Evolutionary conservation across 2,888 invertebrate species (phyloP).

Genomic region (Nesidiocoris tenuis): DNA sequence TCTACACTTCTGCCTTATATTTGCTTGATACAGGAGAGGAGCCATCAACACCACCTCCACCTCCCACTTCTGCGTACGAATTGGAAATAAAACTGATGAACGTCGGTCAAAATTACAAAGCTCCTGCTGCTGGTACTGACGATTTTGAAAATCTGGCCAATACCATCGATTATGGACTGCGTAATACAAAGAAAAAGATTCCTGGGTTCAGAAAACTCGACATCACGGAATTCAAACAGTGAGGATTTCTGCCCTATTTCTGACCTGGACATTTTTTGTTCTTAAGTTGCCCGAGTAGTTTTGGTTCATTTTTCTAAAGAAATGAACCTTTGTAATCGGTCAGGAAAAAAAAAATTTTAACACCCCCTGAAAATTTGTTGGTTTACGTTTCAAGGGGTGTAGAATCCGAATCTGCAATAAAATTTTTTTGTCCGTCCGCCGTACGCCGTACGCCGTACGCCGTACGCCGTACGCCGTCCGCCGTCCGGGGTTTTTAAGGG

Average conservation of each 20-base stretch:
- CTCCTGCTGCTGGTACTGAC: constrained; percentile 69
- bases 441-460: too few species aligned
- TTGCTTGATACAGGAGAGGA: constrained; percentile 61
- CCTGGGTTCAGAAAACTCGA: constrained; percentile 72
- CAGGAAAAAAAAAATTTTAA: too few species aligned
- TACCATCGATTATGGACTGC: constrained; percentile 65
- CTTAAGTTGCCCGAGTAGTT: neutral
- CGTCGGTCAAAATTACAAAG: constrained; percentile 72
- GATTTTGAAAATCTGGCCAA: constrained; percentile 72
- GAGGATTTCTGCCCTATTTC: constrained; percentile 50
- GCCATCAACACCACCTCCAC: constrained; percentile 47
- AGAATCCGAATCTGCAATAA: too few species aligned
- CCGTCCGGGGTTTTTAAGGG: neutral
- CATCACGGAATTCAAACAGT: constrained; percentile 68
- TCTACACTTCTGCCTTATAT: too few species aligned
- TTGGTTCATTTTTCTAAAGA: too few species aligned
- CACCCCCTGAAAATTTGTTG: too few species aligned
- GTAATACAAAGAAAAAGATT: constrained; percentile 62
- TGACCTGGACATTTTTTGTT: neutral
- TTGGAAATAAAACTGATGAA: constrained; percentile 73
- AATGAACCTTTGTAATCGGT: too few species aligned
- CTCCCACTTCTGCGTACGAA: constrained; percentile 66
- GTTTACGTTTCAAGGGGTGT: neutral
- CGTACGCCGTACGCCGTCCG: too few species aligned
- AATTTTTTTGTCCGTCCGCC: too few species aligned